A percentile compares a stretch with the other conserved stretches of the same genome.
Evolutionary conservation across 2,888 invertebrate species (phyloP).

Genomic region (Eupithecia inturbata): DNA sequence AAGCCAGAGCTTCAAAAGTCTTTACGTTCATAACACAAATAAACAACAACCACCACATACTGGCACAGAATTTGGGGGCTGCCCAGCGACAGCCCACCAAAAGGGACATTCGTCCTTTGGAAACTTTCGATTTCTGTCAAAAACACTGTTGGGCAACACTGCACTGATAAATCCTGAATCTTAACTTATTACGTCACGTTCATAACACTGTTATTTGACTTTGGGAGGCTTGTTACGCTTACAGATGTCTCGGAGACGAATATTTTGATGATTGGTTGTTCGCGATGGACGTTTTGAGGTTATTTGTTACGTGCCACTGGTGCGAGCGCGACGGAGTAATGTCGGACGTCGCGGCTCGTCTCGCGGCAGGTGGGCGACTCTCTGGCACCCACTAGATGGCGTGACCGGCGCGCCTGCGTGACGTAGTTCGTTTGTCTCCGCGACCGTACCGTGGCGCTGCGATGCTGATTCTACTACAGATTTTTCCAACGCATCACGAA

Average conservation of each 20-base stretch:
- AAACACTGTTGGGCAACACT: conserved; percentile 71
- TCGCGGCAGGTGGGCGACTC: conserved; percentile 69
- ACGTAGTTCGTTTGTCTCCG: conserved; percentile 74
- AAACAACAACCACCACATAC: conserved; percentile 82
- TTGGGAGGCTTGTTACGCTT: conserved; percentile 65
- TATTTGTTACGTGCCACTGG: conserved; percentile 81
- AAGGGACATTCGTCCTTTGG: conserved; percentile 75
- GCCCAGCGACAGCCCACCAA: conserved; percentile 82
- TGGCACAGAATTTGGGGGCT: conserved; percentile 81
- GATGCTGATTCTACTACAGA: conserved; percentile 80
- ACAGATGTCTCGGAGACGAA: conserved; percentile 61
- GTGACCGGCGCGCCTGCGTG: conserved; percentile 59
- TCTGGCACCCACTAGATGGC: conserved; percentile 72
- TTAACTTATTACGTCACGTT: conserved; percentile 60
- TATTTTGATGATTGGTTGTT: conserved; percentile 72
- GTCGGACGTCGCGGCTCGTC: conserved; percentile 51
- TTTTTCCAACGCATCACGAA: conserved; percentile 78
- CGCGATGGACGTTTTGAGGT: conserved; percentile 78
- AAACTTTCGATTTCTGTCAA: conserved; percentile 77
- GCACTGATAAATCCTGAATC: conserved; percentile 53
- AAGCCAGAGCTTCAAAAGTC: conserved; percentile 71
- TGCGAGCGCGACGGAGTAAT: conserved; percentile 80
- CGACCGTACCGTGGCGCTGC: conserved; percentile 80
- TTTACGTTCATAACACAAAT: conserved; percentile 76
- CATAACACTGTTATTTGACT: conserved; percentile 59